A percentile compares a stretch with the other conserved stretches of the same genome.
These are phyloP conservation scores for Grapholita molesta DNA, from an alignment of 1,140 invertebrate genomes.

Conservation along the genomic window DNA sequence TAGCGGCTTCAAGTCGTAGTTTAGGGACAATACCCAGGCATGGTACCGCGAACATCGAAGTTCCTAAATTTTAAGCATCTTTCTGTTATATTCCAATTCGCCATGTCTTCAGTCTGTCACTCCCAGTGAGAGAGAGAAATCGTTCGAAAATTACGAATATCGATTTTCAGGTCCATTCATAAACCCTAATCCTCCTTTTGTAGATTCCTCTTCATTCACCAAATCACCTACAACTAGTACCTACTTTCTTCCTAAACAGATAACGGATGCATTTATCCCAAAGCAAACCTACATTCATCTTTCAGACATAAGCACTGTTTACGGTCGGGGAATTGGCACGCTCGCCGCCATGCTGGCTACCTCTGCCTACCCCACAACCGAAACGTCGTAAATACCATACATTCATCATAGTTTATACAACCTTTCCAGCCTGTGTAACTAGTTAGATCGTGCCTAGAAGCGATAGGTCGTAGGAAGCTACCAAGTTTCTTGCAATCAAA, in stretches of 20 bases:
- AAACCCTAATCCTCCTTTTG: no score
- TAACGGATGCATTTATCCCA: neutral
- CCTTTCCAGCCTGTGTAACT: neutral
- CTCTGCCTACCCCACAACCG: neutral
- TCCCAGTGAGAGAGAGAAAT: no score
- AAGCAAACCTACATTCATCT: neutral
- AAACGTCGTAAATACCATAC: neutral
- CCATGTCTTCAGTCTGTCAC: no score
- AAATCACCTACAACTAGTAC: no score
- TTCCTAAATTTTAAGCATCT: no score
- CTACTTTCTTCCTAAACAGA: neutral
- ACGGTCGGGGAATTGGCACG: neutral
- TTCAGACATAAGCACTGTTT: conserved; percentile 1
- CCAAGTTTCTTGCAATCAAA: neutral
- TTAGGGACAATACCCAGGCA: no score
- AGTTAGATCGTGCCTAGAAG: neutral
- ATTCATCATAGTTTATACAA: neutral
- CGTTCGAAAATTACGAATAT: no score
- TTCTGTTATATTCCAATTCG: no score
- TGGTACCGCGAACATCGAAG: no score
- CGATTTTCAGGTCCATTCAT: no score
- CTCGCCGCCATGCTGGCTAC: neutral
- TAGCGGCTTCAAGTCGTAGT: no score
- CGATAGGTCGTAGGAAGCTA: neutral
- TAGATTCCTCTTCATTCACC: neutral